Base-by-base conservation (phyloP, 2,888 invertebrate species). In the Epistrophe grossulariae region DNA sequence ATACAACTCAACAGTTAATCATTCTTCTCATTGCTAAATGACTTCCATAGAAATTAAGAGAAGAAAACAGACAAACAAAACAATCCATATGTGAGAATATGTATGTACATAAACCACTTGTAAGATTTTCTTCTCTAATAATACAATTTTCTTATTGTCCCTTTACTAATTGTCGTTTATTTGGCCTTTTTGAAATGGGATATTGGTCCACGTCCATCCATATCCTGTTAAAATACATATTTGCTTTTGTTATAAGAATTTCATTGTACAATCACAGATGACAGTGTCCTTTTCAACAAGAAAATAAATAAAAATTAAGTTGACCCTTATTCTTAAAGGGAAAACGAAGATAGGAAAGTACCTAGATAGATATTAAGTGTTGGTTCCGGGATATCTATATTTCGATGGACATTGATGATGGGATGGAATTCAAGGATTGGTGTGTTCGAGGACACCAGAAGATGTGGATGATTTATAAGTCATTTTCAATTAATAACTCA, bases 131-230 rank as follows among this genome's bases (percentile, higher is more conserved):
- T 74, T 71, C 35, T 78, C 19, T 24, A 13, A 24, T 15, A 62
- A 62, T 17, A 15, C 19, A 60, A 59, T 24, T 2, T 24, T 24
- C 1, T 35, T 7, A 60, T 73, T 78, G 68, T 73, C 68, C 72
- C 71, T 35, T n/a, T 8, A 84, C 77, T 78, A 81, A 78, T 82
- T 85, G 78, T 62, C 60, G 68, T 81, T 85, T 81, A 81, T 84
- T 84, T 84, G 48, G 68, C 48, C 74, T n/a, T 79, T n/a, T 62
- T 35, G 79, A 62, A 35, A 35, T 64, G 38, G 50, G 40, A 24
- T 57, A 24, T 43, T n/a, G n/a, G 15, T 48, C 66, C 45, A n/a
- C 40, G 45, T 40, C 68, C 79, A 62, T 64, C 57, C 57, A 43
- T 78, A 62, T 85, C 73, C 81, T 78, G 62, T 64, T 81, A 66